Evolutionary conservation across 2,888 invertebrate species (phyloP).

Genomic region (Malthinus flaveolus): DNA sequence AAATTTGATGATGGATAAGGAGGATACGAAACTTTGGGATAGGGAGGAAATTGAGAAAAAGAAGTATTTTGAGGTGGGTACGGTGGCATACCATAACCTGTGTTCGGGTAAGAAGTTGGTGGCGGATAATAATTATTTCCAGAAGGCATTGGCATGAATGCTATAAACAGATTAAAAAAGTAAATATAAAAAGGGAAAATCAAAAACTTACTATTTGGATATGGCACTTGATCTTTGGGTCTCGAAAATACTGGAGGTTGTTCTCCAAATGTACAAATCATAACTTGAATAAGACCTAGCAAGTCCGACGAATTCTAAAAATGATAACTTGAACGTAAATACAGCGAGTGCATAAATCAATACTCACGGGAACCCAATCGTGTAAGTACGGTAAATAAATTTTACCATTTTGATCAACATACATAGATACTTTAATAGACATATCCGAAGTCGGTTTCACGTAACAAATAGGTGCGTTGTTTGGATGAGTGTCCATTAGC

Average conservation of each 20-base stretch:
- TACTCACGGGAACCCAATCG: slow-evolving; percentile 81
- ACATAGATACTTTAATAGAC: slow-evolving; percentile 93
- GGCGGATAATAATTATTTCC: slow-evolving; percentile 37
- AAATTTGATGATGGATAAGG: slow-evolving; percentile 38
- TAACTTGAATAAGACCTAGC: slow-evolving; percentile 84
- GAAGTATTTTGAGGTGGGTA: slow-evolving; percentile 44
- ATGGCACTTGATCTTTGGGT: slow-evolving; percentile 57
- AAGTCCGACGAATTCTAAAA: slow-evolving; percentile 79
- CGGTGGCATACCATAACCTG: slow-evolving; percentile 40
- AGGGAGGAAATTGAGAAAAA: slow-evolving; percentile 57
- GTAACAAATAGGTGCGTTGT: slow-evolving; percentile 92
- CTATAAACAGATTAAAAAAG: slow-evolving; percentile 39
- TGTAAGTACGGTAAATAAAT: slow-evolving; percentile 96
- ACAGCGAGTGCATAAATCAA: neutral
- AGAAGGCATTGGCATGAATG: slow-evolving; percentile 54
- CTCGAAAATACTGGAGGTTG: slow-evolving; percentile 91
- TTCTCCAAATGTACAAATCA: slow-evolving; percentile 92
- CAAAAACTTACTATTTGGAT: slow-evolving; percentile 15
- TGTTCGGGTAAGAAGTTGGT: slow-evolving; percentile 30
- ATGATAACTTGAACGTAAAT: slow-evolving; percentile 30
- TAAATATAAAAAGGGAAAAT: neutral
- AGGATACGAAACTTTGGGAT: slow-evolving; percentile 56
- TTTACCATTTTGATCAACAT: slow-evolving; percentile 94
- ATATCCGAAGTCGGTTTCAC: slow-evolving; percentile 94
- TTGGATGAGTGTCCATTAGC: slow-evolving; percentile 96